These are phyloP conservation scores for Caiman crocodilus DNA, from an alignment of 2,797 vertebrate species.

Conservation along the genomic window DNA sequence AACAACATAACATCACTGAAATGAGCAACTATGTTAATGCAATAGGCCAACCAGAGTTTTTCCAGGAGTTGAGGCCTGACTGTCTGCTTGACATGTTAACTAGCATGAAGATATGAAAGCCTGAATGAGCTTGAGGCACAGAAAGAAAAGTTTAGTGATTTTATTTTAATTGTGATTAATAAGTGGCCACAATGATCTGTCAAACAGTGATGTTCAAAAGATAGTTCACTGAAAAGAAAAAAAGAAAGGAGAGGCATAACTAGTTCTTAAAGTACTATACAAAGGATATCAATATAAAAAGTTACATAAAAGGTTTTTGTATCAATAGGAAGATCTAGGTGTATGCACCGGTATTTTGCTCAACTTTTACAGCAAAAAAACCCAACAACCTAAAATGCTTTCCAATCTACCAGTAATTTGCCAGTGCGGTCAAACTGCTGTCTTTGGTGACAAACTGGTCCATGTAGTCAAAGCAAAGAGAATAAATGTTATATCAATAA, in stretches of 20 bases:
- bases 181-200: neutral
- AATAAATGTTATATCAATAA: slow-evolving; percentile 42
- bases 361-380: slow-evolving; percentile 45
- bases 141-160: neutral
- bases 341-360: slow-evolving; percentile 10
- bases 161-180: neutral
- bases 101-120: neutral
- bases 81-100: neutral
- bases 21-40: neutral
- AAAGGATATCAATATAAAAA: neutral
- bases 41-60: neutral
- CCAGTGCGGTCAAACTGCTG: slow-evolving; percentile 34
- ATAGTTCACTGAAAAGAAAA: neutral
- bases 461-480: slow-evolving; percentile 35
- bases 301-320: neutral
- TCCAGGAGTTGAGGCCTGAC: neutral
- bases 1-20: neutral
- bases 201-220: neutral
- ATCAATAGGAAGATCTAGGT: neutral
- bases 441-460: slow-evolving; percentile 45
- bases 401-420: neutral
- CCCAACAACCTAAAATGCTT: slow-evolving; percentile 9
- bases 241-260: neutral
- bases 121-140: neutral
- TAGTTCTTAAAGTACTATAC: neutral